phyloP scores from a whole-genome alignment of 2,888 invertebrate genomes.

The Synergus laeviventris region DNA sequence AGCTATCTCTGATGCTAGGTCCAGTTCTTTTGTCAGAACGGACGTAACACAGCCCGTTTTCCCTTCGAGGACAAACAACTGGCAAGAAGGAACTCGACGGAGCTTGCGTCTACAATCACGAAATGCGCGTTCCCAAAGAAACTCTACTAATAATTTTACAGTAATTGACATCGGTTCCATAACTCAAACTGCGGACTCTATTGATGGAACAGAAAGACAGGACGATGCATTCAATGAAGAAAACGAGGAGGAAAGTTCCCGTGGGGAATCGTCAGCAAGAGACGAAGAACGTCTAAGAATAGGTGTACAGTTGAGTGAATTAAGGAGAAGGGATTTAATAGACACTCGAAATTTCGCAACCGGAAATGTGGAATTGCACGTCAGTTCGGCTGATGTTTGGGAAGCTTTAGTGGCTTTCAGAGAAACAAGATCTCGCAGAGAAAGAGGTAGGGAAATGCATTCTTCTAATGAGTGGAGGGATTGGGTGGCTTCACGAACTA shows the following conservation, averaged over 20 bases:
- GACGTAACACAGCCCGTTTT: conserved; percentile 60
- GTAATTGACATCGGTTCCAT: conserved; percentile 6
- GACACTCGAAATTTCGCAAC: conserved; percentile 67
- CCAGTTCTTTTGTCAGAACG: conserved; percentile 57
- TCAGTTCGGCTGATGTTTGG: conserved; percentile 80
- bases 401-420: conserved; percentile 83
- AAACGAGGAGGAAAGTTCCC: conserved; percentile 47
- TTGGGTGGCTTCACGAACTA: conserved; percentile 47
- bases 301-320: conserved; percentile 59
- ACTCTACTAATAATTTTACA: conserved; percentile 43
- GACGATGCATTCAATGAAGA: conserved; percentile 53
- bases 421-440: conserved; percentile 80
- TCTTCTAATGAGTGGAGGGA: conserved; percentile 45
- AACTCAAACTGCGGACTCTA: not conserved
- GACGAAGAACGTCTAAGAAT: conserved; percentile 52
- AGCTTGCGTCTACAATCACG: conserved; percentile 57
- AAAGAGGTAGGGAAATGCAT: conserved; percentile 75
- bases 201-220: conserved; percentile 42
- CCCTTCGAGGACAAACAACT: conserved; percentile 60
- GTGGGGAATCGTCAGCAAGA: conserved; percentile 26
- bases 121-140: conserved; percentile 58
- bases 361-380: conserved; percentile 73
- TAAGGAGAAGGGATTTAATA: conserved; percentile 62
- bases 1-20: conserved; percentile 58
- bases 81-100: conserved; percentile 61